These are phyloP conservation scores for Sakesphorus luctuosus DNA, from an alignment of 2,113 vertebrate species.

Conservation along the genomic window DNA sequence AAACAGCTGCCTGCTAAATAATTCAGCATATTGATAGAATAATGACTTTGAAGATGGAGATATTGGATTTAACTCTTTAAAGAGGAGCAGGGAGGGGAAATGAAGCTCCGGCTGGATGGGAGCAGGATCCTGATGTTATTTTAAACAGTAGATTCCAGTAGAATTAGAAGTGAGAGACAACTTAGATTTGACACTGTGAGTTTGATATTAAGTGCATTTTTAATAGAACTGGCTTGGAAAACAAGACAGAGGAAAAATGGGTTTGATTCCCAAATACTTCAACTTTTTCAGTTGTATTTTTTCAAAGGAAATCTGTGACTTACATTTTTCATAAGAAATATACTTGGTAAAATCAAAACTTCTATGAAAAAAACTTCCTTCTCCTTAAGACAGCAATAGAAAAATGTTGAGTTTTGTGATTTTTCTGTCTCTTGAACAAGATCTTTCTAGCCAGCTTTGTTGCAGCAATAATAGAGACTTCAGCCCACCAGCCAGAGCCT, in stretches of 20 bases:
- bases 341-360: background rate
- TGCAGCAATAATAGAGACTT: background rate
- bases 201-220: background rate
- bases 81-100: background rate
- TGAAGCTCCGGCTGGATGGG: background rate
- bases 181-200: background rate
- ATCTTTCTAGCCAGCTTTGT: background rate
- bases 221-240: background rate
- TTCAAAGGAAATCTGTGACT: no score
- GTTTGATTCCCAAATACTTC: background rate
- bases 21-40: background rate
- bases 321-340: background rate
- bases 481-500: background rate
- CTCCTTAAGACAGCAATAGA: background rate
- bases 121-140: background rate
- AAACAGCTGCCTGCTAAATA: constrained; percentile 28
- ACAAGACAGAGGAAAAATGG: background rate
- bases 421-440: background rate
- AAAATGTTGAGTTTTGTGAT: background rate
- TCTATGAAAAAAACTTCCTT: background rate
- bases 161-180: background rate
- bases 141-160: fast-evolving
- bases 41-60: background rate
- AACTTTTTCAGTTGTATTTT: no score
- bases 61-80: background rate